Evolutionary conservation across 2,888 invertebrate species (phyloP).

Genomic region (Lordiphosa fenestrarum): DNA sequence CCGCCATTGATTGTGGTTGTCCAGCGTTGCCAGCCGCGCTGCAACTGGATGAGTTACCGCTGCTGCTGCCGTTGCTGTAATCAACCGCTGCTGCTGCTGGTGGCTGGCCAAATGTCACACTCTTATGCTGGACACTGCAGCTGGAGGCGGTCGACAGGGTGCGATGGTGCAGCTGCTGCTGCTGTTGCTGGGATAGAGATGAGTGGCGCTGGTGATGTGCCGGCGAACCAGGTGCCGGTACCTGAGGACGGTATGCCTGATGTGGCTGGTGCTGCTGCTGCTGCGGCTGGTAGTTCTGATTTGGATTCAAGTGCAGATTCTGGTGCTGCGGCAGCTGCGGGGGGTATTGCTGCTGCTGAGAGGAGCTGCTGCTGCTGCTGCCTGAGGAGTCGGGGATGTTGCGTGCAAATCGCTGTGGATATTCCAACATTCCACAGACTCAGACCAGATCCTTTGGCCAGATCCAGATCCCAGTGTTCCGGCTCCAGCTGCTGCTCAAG

Average conservation of each 20-base stretch:
- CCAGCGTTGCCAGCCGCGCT: slow-evolving; percentile 77
- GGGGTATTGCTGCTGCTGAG: slow-evolving; percentile 60
- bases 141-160: slow-evolving; percentile 80
- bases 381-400: slow-evolving; percentile 84
- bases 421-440: slow-evolving; percentile 80
- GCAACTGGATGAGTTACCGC: slow-evolving; percentile 75
- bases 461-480: slow-evolving; percentile 23
- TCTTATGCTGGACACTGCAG: slow-evolving; percentile 80
- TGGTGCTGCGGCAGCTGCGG: slow-evolving; percentile 72
- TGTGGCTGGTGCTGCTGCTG: slow-evolving; percentile 68
- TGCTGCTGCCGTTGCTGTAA: slow-evolving; percentile 64
- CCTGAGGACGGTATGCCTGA: slow-evolving; percentile 39
- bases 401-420: slow-evolving; percentile 85
- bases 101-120: slow-evolving; percentile 80
- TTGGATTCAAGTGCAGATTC: slow-evolving; percentile 53
- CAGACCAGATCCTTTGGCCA: slow-evolving; percentile 28
- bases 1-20: slow-evolving; percentile 80
- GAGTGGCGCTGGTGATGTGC: slow-evolving; percentile 74
- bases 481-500: slow-evolving; percentile 25
- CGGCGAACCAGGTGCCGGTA: slow-evolving; percentile 72
- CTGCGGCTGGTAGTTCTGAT: slow-evolving; percentile 80
- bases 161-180: slow-evolving; percentile 77
- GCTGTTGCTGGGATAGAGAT: slow-evolving; percentile 65
- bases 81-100: slow-evolving; percentile 40
- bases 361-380: slow-evolving; percentile 50